phyloP scores from a whole-genome alignment of 1,140 invertebrate genomes.

The Halictus rubicundus region DNA sequence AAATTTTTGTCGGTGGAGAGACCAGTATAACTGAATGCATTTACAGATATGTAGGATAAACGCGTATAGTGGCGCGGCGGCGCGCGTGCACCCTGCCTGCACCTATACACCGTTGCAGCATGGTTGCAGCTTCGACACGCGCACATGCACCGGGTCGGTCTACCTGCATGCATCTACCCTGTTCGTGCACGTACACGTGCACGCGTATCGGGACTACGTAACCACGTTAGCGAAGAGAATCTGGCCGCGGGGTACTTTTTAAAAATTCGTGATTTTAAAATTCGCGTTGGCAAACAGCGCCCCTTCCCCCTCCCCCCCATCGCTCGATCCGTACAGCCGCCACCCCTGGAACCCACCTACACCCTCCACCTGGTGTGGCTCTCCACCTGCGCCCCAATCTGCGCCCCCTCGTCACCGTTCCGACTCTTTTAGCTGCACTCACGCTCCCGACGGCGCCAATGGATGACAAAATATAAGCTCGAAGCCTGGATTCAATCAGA shows the following conservation, averaged over 20 bases:
- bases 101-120: neutral
- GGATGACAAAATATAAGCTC: slow-evolving; percentile 73
- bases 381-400: slow-evolving; percentile 53
- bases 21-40: slow-evolving; percentile 62
- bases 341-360: slow-evolving; percentile 38
- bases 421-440: slow-evolving; percentile 69
- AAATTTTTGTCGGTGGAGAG: slow-evolving; percentile 62
- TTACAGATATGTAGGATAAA: slow-evolving; percentile 67
- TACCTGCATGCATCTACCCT: neutral
- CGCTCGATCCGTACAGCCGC: slow-evolving; percentile 52
- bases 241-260: slow-evolving; percentile 69
- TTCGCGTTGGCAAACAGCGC: slow-evolving; percentile 70
- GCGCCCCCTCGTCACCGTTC: slow-evolving; percentile 60
- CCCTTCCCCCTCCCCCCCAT: neutral
- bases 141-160: neutral
- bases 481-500: slow-evolving; percentile 74
- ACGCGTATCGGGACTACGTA: slow-evolving; percentile 65
- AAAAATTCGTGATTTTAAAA: slow-evolving; percentile 72
- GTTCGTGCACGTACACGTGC: slow-evolving; percentile 30
- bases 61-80: slow-evolving; percentile 53
- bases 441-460: slow-evolving; percentile 67
- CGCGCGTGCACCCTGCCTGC: neutral
- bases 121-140: neutral
- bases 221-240: slow-evolving; percentile 68
- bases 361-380: slow-evolving; percentile 22